Conservation (phyloP, 1,140 invertebrate genomes). For the Halesus radiatus region DNA sequence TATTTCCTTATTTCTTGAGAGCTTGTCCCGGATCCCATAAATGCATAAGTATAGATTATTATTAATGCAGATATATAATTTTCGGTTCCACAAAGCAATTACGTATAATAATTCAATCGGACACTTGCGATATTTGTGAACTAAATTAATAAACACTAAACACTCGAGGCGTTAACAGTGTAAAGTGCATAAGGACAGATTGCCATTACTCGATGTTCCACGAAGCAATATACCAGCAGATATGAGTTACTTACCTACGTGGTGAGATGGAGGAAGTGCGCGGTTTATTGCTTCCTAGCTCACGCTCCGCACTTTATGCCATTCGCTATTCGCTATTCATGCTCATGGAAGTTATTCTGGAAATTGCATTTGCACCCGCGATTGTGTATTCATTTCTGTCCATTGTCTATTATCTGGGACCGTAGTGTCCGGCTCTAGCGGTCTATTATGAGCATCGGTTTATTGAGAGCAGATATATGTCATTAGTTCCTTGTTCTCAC, state of each 20-base stretch:
- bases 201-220: neutral
- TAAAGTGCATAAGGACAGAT: neutral
- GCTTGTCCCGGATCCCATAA: too few species aligned
- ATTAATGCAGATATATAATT: too few species aligned
- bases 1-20: too few species aligned
- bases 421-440: too few species aligned
- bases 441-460: too few species aligned
- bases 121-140: too few species aligned
- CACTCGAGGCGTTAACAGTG: neutral
- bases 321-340: neutral
- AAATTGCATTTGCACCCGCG: slow-evolving; percentile 8
- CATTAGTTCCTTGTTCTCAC: too few species aligned
- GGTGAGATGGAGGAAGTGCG: neutral
- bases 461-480: too few species aligned
- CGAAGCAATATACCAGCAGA: neutral
- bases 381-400: too few species aligned
- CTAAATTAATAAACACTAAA: neutral
- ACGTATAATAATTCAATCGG: too few species aligned
- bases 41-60: too few species aligned
- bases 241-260: neutral
- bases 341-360: neutral
- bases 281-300: neutral
- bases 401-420: neutral
- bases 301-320: neutral
- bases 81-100: too few species aligned